Percentiles rank a stretch among this genome's conserved stretches.
Conservation (phyloP, 2,888 invertebrate genomes). For the Spilosoma lubricipeda region DNA sequence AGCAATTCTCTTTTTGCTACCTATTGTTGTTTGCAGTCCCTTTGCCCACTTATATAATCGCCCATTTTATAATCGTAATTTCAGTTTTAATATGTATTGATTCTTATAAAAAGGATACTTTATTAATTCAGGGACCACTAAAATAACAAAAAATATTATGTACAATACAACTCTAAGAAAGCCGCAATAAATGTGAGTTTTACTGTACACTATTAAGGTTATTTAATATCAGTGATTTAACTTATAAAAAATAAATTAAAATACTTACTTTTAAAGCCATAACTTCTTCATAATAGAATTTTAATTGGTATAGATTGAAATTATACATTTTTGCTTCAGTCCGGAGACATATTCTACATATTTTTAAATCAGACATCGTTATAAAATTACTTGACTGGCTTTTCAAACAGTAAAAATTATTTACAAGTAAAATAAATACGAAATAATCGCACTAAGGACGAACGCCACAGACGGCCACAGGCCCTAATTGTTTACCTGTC, state of each 20-base stretch:
- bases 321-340: constrained; percentile 66
- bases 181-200: not conserved
- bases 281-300: constrained; percentile 72
- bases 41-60: too few species aligned
- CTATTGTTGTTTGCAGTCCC: not conserved
- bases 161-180: not conserved
- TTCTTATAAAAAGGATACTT: not conserved
- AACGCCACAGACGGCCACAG: not conserved
- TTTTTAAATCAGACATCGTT: constrained; percentile 59
- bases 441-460: not conserved
- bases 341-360: constrained; percentile 71
- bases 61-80: too few species aligned
- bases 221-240: not conserved
- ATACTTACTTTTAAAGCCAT: constrained; percentile 63
- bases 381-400: not conserved
- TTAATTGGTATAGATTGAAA: constrained; percentile 62
- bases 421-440: not conserved
- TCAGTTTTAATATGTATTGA: not conserved
- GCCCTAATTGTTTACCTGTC: constrained; percentile 22
- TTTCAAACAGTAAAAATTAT: not conserved
- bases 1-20: not conserved
- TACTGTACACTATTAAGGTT: not conserved
- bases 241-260: not conserved
- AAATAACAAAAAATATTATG: not conserved
- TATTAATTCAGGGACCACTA: not conserved